Evolutionary conservation across 23 tunicate species (phyloP), one percentile per base, ranked within the genome.

Genomic region (Clavelina lepadiformis): DNA sequence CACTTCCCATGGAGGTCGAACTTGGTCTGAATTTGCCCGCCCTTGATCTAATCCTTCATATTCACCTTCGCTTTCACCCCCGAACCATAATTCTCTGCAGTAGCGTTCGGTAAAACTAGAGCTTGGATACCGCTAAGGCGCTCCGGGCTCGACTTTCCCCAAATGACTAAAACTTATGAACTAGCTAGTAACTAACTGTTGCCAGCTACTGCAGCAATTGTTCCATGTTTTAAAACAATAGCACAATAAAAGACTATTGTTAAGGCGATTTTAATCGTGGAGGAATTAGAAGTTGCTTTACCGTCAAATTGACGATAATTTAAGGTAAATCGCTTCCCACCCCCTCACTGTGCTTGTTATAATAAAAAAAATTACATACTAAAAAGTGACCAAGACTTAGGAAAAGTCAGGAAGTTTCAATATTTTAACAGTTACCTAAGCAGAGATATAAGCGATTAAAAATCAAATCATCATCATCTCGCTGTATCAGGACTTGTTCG

Each of bases 1-100:
- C 7, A 59, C 65, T 11, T 59, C 18, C 49, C 49, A 41, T 41
- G 49, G n/a, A n/a, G n/a, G n/a, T 41, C 49, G 49, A 41, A 41
- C 49, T 15, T 41, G 49, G 49, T 41, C 49, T 41, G 49, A 41
- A 41, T 41, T 8, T 41, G 49, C 49, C 49, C 13, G 15, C 49
- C 15, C 49, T 15, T 41, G 49, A 41, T 41, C 15, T 41, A 41
- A 41, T 8, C 13, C 49, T 41, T 41, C 49, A 41, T 41, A 41
- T 41, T 41, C 49, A 41, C 49, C 49, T 41, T 41, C 49, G 11
- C 49, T 41, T 41, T 41, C 49, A 41, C 49, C 49, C 49, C 49
- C 49, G 13, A 41, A 41, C 15, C 49, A 41, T 41, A 8, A 41
- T 41, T 8, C 15, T 41, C 49, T 8, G 49, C 13, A 41, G 15